Conservation (phyloP, 2,888 invertebrate genomes). For the Temnothorax rugatulus region DNA sequence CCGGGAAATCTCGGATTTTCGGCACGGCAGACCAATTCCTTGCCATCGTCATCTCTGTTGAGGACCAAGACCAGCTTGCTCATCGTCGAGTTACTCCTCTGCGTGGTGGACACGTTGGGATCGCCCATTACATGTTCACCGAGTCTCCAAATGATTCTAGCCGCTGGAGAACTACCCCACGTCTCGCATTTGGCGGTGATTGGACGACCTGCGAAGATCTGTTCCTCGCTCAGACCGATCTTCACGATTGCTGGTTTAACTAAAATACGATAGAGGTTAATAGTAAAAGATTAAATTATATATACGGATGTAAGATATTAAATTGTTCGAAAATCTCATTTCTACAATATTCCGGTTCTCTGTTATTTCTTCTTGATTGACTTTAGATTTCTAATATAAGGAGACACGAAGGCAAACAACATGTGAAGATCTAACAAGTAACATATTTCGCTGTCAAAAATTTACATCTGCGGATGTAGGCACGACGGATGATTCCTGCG, state of each 20-base stretch:
- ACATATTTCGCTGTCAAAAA: constrained; percentile 18
- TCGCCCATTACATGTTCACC: constrained; percentile 90
- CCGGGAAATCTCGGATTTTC: constrained; percentile 96
- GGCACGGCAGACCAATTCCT: constrained; percentile 93
- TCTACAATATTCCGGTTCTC: background rate
- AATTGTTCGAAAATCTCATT: background rate
- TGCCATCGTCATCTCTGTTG: constrained; percentile 93
- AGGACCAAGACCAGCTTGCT: constrained; percentile 91
- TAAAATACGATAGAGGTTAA: constrained; percentile 82
- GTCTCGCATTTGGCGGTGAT: constrained; percentile 93
- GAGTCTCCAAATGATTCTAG: constrained; percentile 93
- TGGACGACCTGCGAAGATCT: constrained; percentile 91
- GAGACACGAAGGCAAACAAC: background rate
- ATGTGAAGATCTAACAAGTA: constrained; percentile 6
- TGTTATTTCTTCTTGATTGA: background rate
- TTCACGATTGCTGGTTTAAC: constrained; percentile 93
- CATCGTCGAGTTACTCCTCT: constrained; percentile 89
- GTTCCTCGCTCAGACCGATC: constrained; percentile 91
- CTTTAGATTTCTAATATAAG: background rate
- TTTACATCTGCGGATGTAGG: constrained; percentile 37
- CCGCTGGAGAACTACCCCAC: constrained; percentile 94
- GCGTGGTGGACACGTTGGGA: constrained; percentile 89
- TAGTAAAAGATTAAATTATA: background rate
- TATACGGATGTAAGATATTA: background rate
- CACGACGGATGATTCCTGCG: constrained; percentile 38